Base-by-base conservation (phyloP, 2,888 invertebrate species). In the Melieria omissa region DNA sequence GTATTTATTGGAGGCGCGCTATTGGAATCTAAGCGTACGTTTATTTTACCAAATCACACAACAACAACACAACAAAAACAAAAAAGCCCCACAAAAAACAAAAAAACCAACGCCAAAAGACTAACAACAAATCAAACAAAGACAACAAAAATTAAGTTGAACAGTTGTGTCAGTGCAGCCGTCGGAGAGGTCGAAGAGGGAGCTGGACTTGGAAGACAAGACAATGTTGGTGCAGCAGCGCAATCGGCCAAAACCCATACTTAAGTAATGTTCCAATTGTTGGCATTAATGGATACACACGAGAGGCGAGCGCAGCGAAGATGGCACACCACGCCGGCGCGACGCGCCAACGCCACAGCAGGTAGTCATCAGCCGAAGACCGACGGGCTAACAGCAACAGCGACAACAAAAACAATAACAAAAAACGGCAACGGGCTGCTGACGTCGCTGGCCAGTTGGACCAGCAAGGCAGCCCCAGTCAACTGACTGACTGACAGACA, bases 231-330 rank as follows among this genome's bases (percentile, higher is more conserved):
- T 55, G 63, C 46, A 16, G 42, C 62, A 55, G 55, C 45, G 58
- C 42, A 16, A 5, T 4, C 10, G n/a, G 10, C 58, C 12, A 49
- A 70, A 65, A 64, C 70, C 70, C 70, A 70, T 70, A 70, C 65
- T 70, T 70, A 70, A 65, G 52, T 70, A 70, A 70, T 70, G 70
- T 70, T 65, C 70, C 70, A 70, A 70, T 70, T 70, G 70, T 49
- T 70, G 70, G 64, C 70, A 65, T 70, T 70, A 70, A 70, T 70
- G 65, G 70, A 58, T 60, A 65, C 64, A 70, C 62, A 69, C 62
- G 55, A 69, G 57, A 60, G 29, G 49, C 49, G 57, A 63, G 44
- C 57, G 45, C 54, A 42, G 29, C 45, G 10, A 44, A 57, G 49
- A 61, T 45, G 55, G 54, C 47, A 60, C 6, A 44, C 60, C 42